phyloP scores from a whole-genome alignment of 2,888 invertebrate species.

The Baronia brevicornis region DNA sequence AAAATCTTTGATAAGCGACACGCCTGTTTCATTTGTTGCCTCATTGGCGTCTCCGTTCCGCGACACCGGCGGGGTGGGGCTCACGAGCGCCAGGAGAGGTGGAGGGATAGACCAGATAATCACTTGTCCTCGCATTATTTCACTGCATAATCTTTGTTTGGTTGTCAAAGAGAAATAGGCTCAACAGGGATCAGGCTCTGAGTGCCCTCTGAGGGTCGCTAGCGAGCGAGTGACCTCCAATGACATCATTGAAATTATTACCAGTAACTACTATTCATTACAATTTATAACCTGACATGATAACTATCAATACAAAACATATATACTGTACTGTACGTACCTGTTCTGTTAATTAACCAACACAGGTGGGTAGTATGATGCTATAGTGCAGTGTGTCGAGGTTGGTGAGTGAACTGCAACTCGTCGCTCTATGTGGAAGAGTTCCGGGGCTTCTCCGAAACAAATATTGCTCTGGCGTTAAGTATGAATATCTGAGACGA shows the following conservation, averaged over 20 bases:
- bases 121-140: conserved; percentile 22
- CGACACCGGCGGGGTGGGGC: conserved; percentile 13
- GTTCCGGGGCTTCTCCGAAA: no score
- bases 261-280: no score
- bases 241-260: conserved; percentile 1
- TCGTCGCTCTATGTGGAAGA: no score
- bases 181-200: conserved; percentile 12
- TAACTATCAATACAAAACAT: neutral
- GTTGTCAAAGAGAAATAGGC: conserved; percentile 32
- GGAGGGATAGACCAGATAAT: conserved; percentile 15
- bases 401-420: no score
- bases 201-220: neutral
- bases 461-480: no score
- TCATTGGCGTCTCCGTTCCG: conserved; percentile 18
- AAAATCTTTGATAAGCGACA: conserved; percentile 35
- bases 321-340: no score
- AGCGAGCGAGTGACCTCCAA: conserved; percentile 2
- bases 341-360: no score
- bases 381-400: no score
- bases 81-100: conserved; percentile 12
- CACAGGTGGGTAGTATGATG: no score
- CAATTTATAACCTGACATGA: conserved; percentile 1
- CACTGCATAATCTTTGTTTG: conserved; percentile 20
- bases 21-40: conserved; percentile 28
- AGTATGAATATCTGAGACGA: no score